Evolutionary conservation across 1,140 invertebrate genomes (phyloP), one percentile per base, ranked within the genome.

Genomic region (Drosophila fuyamai): DNA sequence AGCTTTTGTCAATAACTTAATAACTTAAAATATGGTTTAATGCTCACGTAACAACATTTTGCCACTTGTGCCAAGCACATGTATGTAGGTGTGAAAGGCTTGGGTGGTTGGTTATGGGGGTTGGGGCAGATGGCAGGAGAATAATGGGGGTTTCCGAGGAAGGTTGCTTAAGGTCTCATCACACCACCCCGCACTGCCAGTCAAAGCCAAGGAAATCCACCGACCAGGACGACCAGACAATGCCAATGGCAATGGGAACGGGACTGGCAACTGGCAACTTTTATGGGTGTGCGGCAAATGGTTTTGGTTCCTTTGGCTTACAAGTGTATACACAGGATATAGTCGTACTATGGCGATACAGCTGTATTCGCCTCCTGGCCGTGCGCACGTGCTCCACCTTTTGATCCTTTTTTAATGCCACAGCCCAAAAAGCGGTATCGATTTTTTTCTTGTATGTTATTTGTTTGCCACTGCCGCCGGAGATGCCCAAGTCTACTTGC

Each of bases 21-120:
- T 89, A 89, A 89, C 84, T 89, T 89, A 89, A 89, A 89, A 89
- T 89, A 89, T 89, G 84, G 80, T 89, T 89, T 89, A 89, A 89
- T 89, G 84, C 80, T 80, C 84, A 89, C 84, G 84, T 88, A 88
- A 88, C 84, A 88, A 88, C 83, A 86, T 86, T 86, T 86, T 88
- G 83, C 83, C 83, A 86, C 83, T 86, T 88, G 83, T 79, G 67
- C 79, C 83, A 74, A 83, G 80, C 80, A 71, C 76, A 66, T 47
- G 75, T 46, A 66, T 47, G 75, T 46, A 65, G 85, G 83, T 86
- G 83, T 68, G 62, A 86, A 86, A 61, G 76, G 76, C 48, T 51
- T 41, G 18, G 23, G 29, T 41, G 41, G 32, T 12, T 50, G 7
- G 18, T 23, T 23, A 23, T 4, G 23, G n/a, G n/a, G 40, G 27